Base-by-base conservation (phyloP, 1,140 invertebrate species). In the Drosophila yakuba region DNA sequence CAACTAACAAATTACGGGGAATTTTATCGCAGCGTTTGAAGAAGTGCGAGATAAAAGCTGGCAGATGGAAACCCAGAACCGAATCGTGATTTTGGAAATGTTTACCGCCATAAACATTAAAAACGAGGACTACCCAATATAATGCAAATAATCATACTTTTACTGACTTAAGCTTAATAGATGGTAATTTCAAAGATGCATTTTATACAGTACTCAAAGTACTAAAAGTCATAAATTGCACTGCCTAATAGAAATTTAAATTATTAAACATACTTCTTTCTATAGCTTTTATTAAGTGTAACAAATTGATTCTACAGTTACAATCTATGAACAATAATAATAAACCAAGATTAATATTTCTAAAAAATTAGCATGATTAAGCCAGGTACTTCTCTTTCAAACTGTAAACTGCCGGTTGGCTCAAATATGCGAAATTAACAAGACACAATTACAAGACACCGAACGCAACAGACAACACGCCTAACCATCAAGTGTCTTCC, bases 381-480 rank as follows among this genome's bases (percentile, higher is more conserved):
- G 43, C 61, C 54, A 41, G 44, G 56, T 73, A 76, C 62, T 69
- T 77, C 63, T 76, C 50, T 50, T 32, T 56, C 52, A 74, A 75
- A 88, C 83, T 88, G 83, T 88, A 88, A 88, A 88, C 64, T 77
- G 79, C 83, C 83, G 84, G 75, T 88, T 74, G 81, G 78, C 76
- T 88, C 84, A 83, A 88, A 88, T 83, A 88, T 88, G 83, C 68
- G 83, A 88, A 88, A 88, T 88, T 80, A 88, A 88, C 84, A 88
- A 88, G 83, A 79, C 83, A 88, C 83, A 88, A 88, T 88, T 88
- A 88, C 83, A 83, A 88, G 64, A 79, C 71, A 79, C 72, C 78
- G 74, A 79, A 79, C 79, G 73, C 74, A 85, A 72, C 50, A 76
- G 60, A 57, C 72, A 71, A 66, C 79, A 63, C 59, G 44, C 72